phyloP scores from a whole-genome alignment of 2,797 vertebrate genomes.

The Liasis olivaceus region DNA sequence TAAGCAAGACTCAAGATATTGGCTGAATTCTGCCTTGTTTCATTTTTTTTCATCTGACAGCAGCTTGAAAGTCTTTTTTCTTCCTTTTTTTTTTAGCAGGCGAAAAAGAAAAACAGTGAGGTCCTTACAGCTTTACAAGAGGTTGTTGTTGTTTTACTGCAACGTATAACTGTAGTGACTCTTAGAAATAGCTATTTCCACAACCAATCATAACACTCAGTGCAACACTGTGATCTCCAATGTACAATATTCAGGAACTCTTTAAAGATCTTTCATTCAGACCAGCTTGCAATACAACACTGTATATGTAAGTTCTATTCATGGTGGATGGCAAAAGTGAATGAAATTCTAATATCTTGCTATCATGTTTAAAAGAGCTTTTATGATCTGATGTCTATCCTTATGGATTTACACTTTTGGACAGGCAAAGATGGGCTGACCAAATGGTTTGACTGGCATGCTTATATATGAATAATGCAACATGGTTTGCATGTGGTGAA shows the following conservation, averaged over 20 bases:
- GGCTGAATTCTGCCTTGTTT: background rate
- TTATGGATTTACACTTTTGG: background rate
- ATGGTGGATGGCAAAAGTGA: background rate
- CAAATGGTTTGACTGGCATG: background rate
- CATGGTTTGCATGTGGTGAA: background rate
- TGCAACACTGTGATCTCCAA: background rate
- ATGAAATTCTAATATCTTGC: background rate
- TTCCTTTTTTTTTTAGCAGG: background rate
- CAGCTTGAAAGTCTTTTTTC: background rate
- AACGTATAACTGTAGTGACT: background rate
- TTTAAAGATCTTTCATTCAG: background rate
- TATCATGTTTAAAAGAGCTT: background rate
- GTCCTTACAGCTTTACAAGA: background rate
- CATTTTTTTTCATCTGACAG: background rate
- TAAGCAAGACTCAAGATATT: background rate
- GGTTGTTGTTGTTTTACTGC: background rate
- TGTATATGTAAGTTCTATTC: background rate
- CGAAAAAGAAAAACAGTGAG: background rate
- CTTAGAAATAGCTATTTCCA: background rate
- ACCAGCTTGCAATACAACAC: background rate
- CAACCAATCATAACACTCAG: background rate
- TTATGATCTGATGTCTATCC: background rate
- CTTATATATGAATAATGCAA: background rate
- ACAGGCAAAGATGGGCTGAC: background rate
- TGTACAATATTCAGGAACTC: background rate